Conservation (phyloP, 2,797 vertebrate genomes). For the Hippopotamyrus pictus region DNA sequence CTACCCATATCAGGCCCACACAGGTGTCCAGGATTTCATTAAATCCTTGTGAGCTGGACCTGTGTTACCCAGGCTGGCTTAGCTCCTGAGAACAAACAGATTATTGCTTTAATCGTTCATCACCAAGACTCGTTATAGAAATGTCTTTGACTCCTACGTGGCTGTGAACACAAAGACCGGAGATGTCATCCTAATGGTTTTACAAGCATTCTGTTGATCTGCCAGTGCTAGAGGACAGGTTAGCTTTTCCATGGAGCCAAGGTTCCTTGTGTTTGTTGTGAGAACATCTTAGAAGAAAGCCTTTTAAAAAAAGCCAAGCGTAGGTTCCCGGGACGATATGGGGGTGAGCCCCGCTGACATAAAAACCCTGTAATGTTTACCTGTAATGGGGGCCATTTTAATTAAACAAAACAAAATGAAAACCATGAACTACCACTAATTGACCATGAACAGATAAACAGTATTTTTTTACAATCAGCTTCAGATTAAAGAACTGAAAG, state of each 20-base stretch:
- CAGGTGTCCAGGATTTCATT: constrained; percentile 12
- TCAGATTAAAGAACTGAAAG: not conserved
- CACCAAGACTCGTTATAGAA: not conserved
- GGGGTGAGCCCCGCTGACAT: not conserved
- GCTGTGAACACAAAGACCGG: not conserved
- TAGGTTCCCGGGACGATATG: not conserved
- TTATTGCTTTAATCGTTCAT: constrained; percentile 9
- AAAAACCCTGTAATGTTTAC: not conserved
- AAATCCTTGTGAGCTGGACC: not conserved
- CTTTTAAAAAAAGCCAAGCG: not conserved
- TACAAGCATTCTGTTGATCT: not conserved
- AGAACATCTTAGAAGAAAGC: not conserved
- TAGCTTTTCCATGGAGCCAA: not conserved
- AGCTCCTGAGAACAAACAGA: not conserved
- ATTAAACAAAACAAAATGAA: not conserved
- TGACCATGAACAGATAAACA: not conserved
- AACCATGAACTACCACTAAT: not conserved
- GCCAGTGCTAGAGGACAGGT: not conserved
- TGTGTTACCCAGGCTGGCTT: not conserved
- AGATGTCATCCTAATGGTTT: not conserved
- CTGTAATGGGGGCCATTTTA: not conserved
- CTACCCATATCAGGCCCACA: not conserved
- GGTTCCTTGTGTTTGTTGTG: not conserved
- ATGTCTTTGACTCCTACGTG: not conserved
- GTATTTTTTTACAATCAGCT: not conserved